These are phyloP conservation scores for Pseudocheirus occidentalis DNA, from an alignment of 2,797 vertebrate genomes.

Conservation along the genomic window DNA sequence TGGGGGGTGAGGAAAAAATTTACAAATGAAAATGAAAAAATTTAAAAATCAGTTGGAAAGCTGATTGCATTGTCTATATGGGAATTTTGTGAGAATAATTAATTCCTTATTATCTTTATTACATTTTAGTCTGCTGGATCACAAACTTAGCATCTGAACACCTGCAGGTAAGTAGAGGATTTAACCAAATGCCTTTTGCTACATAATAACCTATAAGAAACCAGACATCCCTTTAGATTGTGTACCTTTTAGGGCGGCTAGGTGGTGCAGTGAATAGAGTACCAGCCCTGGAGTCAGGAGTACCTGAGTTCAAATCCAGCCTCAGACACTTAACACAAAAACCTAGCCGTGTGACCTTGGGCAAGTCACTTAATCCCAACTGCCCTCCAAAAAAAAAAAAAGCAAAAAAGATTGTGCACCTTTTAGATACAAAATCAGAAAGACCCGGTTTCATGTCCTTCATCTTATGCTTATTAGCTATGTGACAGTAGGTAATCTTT, in stretches of 20 bases:
- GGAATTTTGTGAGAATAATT: background rate
- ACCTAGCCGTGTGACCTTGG: too few species aligned
- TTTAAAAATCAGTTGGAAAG: background rate
- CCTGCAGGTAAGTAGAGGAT: background rate
- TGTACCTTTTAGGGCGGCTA: background rate
- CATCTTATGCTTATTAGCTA: background rate
- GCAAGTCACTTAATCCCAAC: too few species aligned
- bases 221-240: background rate
- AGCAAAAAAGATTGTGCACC: background rate
- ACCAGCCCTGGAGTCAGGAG: too few species aligned
- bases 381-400: too few species aligned
- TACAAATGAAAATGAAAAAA: background rate
- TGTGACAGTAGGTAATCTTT: background rate
- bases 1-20: background rate
- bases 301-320: too few species aligned
- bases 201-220: background rate
- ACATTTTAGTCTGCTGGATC: background rate
- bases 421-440: background rate
- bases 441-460: background rate
- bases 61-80: background rate
- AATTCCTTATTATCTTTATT: background rate
- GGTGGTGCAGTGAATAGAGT: too few species aligned
- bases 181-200: background rate
- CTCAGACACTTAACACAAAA: too few species aligned
- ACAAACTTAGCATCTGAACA: background rate